Evolutionary conservation across 2,113 vertebrate genomes (phyloP), one percentile per base, ranked within the genome.

Genomic region (Copsychus sechellarum): DNA sequence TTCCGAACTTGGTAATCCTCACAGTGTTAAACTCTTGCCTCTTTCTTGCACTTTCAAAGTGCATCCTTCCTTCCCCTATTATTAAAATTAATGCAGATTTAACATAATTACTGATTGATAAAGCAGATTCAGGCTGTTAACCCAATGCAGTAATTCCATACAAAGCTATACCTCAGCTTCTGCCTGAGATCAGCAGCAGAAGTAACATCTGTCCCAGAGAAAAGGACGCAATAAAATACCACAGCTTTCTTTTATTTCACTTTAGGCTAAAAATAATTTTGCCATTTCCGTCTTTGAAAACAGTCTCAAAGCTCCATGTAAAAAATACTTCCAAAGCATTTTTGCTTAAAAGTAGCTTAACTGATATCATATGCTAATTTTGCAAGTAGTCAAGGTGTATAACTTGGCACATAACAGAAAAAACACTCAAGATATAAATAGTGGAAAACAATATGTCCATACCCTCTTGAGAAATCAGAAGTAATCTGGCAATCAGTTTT

Each of bases 41-140:
- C 90, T n/a, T n/a, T n/a, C n/a, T n/a, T n/a, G n/a, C n/a, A n/a
- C 24, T 81, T 94, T 94, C 31, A 64, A 67, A 90, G 72, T 53
- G 26, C 13, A 22, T 57, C 33, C 54, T 22, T 57, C 54, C 20
- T n/a, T 57, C 17, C 8, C 6, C 13, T 6, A 25, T 85, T 81
- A 51, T 70, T 81, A 81, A 89, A 91, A 86, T 60, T 34, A 71
- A 77, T 67, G 47, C 0, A 0, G 5, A 61, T 81, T 81, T 91
- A 76, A 62, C 31, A 48, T 0, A 1, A 43, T 64, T 78, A 56
- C 14, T 60, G 24, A 57, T 31, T 81, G 45, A n/a, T 84, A 58
- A 76, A 81, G 73, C 61, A 89, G 56, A 67, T 36, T 50, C 33
- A 62, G 56, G n/a, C 48, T 74, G 65, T 34, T 62, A 38, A 81